phyloP scores from a whole-genome alignment of 2,888 invertebrate species.

The Monoplex corrugatus region DNA sequence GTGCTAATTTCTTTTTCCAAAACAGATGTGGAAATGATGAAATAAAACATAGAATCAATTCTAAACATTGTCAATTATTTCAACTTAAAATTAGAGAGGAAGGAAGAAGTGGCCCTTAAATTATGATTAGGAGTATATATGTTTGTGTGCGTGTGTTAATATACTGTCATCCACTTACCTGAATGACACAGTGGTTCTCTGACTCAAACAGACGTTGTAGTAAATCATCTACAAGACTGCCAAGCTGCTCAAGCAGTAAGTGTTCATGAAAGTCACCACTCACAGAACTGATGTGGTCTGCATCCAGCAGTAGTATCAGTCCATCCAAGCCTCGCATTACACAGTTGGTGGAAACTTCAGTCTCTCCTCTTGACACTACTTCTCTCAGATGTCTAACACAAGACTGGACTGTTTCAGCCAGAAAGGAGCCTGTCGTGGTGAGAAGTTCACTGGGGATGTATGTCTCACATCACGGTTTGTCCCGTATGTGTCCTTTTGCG shows the following conservation, averaged over 20 bases:
- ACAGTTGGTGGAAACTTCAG: background rate
- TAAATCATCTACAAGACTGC: slow-evolving; percentile 17
- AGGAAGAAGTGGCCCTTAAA: no score
- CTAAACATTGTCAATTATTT: no score
- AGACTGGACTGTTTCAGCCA: slow-evolving; percentile 28
- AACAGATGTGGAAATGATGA: no score
- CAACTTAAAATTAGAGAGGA: no score
- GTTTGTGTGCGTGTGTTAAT: no score
- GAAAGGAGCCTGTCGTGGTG: background rate
- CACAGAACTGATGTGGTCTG: background rate
- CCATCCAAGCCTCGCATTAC: slow-evolving; percentile 34
- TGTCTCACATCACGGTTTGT: no score
- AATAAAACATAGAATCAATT: no score
- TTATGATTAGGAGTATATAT: no score
- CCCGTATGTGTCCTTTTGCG: no score
- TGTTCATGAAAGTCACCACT: background rate
- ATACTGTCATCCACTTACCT: slow-evolving; percentile 12
- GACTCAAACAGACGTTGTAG: slow-evolving; percentile 19
- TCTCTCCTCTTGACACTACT: background rate
- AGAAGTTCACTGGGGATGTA: background rate
- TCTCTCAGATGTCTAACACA: slow-evolving; percentile 30
- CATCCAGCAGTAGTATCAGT: slow-evolving; percentile 23
- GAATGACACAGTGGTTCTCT: background rate
- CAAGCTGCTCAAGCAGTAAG: slow-evolving; percentile 32
- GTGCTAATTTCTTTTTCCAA: no score